Evolutionary conservation across 2,113 vertebrate genomes (phyloP).

Genomic region (Megaleporinus macrocephalus): DNA sequence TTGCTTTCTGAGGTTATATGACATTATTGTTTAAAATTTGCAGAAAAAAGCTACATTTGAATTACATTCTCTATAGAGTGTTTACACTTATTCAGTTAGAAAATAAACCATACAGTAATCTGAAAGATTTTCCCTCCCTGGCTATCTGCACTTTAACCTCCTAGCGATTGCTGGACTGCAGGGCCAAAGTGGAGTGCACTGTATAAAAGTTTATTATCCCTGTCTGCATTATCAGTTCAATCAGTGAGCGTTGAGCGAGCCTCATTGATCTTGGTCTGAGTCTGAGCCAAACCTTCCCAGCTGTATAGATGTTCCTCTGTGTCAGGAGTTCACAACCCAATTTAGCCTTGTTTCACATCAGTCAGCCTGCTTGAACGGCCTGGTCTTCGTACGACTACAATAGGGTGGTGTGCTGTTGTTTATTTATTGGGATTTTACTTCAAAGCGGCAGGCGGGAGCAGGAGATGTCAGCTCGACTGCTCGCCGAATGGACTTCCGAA

Average conservation of each 20-base stretch:
- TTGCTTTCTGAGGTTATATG: too few species aligned
- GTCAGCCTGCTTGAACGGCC: background rate
- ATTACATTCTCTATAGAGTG: too few species aligned
- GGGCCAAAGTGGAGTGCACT: background rate
- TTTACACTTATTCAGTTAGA: too few species aligned
- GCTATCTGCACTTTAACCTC: too few species aligned
- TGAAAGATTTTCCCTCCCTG: too few species aligned
- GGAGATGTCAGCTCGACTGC: constrained; percentile 41
- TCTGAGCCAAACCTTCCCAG: background rate
- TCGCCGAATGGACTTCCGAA: constrained; percentile 19
- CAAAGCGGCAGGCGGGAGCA: constrained; percentile 19
- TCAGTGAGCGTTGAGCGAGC: background rate
- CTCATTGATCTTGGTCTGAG: background rate
- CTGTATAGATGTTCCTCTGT: constrained; percentile 11
- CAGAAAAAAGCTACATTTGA: too few species aligned
- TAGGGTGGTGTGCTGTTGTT: constrained; percentile 32
- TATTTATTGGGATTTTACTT: constrained; percentile 36
- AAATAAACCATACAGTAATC: too few species aligned
- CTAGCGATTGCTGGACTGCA: too few species aligned
- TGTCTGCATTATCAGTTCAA: background rate
- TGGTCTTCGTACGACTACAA: constrained; percentile 8
- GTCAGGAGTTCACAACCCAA: constrained; percentile 6
- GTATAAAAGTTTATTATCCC: background rate
- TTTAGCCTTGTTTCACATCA: constrained; percentile 28
- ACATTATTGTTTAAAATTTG: too few species aligned